Conservation (phyloP, 2,113 vertebrate genomes). For the Lampris incognitus region DNA sequence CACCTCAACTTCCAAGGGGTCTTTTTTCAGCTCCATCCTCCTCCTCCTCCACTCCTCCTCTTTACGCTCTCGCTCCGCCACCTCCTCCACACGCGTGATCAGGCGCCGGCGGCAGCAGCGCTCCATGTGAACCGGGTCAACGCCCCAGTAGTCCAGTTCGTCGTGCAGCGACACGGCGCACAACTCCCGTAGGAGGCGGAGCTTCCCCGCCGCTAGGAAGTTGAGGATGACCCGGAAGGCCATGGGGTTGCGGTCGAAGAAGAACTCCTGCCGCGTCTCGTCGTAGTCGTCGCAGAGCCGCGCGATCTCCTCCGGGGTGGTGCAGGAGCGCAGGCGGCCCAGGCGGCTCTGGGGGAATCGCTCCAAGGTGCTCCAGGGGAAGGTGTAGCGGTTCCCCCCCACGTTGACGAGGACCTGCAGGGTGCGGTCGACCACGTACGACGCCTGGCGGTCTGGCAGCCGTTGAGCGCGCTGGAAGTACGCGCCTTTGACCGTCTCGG, state of each 20-base stretch:
- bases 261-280: slow-evolving; percentile 88
- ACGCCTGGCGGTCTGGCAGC: slow-evolving; percentile 73
- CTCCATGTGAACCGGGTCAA: slow-evolving; percentile 90
- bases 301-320: slow-evolving; percentile 86
- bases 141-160: slow-evolving; percentile 95
- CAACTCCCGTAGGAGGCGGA: slow-evolving; percentile 88
- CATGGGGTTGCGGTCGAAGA: slow-evolving; percentile 93
- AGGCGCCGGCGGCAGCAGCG: slow-evolving; percentile 90
- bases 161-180: slow-evolving; percentile 94
- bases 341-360: slow-evolving; percentile 91
- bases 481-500: slow-evolving; percentile 86
- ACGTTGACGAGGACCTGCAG: slow-evolving; percentile 92
- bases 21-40: slow-evolving; percentile 62
- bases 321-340: slow-evolving; percentile 88
- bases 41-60: slow-evolving; percentile 81
- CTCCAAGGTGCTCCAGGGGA: slow-evolving; percentile 95
- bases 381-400: slow-evolving; percentile 89
- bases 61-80: slow-evolving; percentile 81
- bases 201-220: slow-evolving; percentile 92
- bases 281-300: slow-evolving; percentile 95
- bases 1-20: slow-evolving; percentile 58
- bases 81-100: slow-evolving; percentile 85
- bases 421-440: slow-evolving; percentile 75
- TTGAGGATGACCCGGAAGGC: slow-evolving; percentile 92
- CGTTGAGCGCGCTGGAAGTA: slow-evolving; percentile 87